Percentiles rank a stretch among this genome's conserved stretches.
Evolutionary conservation across 2,113 vertebrate species (phyloP).

Genomic region (Taxidea taxus): DNA sequence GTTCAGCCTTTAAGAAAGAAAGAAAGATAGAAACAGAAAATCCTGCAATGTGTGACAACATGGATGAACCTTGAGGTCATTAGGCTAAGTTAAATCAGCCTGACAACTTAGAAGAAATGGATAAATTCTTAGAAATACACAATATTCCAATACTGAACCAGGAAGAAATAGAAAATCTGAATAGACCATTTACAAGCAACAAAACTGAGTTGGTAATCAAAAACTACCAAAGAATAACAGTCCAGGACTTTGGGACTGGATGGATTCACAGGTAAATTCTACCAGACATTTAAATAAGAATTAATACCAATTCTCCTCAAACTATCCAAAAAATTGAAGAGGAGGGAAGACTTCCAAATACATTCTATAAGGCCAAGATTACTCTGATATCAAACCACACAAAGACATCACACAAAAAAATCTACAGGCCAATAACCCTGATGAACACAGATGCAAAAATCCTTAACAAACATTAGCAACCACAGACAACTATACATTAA

Average conservation of each 20-base stretch:
- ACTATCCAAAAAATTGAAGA: not conserved
- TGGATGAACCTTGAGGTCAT: not conserved
- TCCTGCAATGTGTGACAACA: not conserved
- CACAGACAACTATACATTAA: not conserved
- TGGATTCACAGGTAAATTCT: not conserved
- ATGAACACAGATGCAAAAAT: not conserved
- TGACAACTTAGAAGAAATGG: not conserved
- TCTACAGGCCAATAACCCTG: not conserved
- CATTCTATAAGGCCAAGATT: not conserved
- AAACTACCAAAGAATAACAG: not conserved
- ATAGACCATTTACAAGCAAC: not conserved
- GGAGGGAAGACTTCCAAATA: not conserved
- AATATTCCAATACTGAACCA: not conserved
- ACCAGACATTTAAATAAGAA: not conserved
- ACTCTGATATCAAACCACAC: not conserved
- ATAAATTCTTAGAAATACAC: not conserved
- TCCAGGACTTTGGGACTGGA: not conserved
- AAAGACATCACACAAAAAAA: not conserved
- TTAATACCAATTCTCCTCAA: not conserved
- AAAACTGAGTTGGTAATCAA: not conserved
- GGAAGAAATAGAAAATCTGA: not conserved
- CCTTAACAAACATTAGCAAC: not conserved
- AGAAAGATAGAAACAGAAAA: not conserved
- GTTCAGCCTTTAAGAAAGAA: not conserved
- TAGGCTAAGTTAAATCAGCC: not conserved